Percentiles rank a stretch among this genome's conserved stretches.
Conservation (phyloP, 2,113 vertebrate species). For the Dicentrarchus labrax region DNA sequence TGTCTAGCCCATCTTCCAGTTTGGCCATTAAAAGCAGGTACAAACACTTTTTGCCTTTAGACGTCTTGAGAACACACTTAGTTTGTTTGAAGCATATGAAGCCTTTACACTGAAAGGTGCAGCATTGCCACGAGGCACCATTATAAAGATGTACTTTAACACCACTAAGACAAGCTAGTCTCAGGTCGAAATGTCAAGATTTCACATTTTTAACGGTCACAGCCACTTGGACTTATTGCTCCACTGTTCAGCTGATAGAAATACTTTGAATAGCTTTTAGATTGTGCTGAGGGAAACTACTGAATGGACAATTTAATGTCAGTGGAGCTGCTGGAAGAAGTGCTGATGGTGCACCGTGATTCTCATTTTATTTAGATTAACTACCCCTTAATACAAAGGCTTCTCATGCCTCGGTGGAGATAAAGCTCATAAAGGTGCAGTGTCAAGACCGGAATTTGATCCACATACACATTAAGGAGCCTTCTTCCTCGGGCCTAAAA, state of each 20-base stretch:
- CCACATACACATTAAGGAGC: constrained; percentile 37
- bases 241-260: constrained; percentile 56
- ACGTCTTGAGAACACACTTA: not conserved
- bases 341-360: constrained; percentile 80
- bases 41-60: not conserved
- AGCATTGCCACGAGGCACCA: not conserved
- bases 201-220: constrained; percentile 48
- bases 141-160: constrained; percentile 25
- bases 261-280: constrained; percentile 65
- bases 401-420: constrained; percentile 74
- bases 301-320: constrained; percentile 82
- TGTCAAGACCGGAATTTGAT: constrained; percentile 63
- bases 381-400: constrained; percentile 79
- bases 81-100: not conserved
- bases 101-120: not conserved
- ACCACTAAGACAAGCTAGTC: constrained; percentile 4
- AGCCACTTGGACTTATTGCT: constrained; percentile 63
- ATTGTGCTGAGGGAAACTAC: constrained; percentile 72
- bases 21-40: not conserved
- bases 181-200: constrained; percentile 17
- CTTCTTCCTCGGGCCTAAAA: constrained; percentile 30
- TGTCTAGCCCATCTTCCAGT: not conserved
- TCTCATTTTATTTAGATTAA: constrained; percentile 85
- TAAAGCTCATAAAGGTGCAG: constrained; percentile 79
- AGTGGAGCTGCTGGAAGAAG: constrained; percentile 72